These are phyloP conservation scores for Irena cyanogastra DNA, from an alignment of 2,113 vertebrate species.

Conservation along the genomic window DNA sequence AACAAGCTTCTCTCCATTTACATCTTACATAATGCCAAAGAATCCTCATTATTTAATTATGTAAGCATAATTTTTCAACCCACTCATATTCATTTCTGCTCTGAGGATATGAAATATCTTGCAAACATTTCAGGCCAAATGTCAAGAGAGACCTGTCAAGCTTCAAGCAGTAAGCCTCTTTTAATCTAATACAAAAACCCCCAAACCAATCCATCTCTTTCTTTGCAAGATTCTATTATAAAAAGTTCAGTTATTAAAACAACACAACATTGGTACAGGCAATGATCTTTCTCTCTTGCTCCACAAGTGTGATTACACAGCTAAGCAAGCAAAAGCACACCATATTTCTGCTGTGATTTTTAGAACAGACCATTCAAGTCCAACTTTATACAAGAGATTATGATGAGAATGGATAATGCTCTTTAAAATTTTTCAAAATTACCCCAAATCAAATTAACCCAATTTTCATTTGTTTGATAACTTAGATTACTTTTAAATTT, in stretches of 20 bases:
- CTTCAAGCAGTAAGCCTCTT: neutral
- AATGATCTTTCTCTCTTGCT: neutral
- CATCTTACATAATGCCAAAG: neutral
- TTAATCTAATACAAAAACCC: neutral
- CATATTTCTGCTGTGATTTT: neutral
- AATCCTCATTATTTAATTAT: constrained; percentile 39
- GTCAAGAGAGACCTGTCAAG: constrained; percentile 1
- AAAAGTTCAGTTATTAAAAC: neutral
- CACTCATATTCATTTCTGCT: constrained; percentile 1
- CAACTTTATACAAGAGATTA: neutral
- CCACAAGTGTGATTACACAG: neutral
- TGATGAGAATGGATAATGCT: neutral
- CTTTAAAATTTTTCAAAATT: neutral
- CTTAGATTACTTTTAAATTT: neutral
- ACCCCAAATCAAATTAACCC: neutral
- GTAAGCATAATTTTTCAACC: neutral
- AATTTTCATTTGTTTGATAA: neutral
- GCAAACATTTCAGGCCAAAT: constrained; percentile 9
- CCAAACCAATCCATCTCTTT: neutral
- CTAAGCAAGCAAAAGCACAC: neutral
- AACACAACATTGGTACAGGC: neutral
- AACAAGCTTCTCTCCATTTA: neutral
- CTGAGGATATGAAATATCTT: neutral
- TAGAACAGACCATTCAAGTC: neutral
- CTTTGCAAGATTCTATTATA: neutral